phyloP scores from a whole-genome alignment of 1,140 invertebrate genomes.

The Whitmania pigra region DNA sequence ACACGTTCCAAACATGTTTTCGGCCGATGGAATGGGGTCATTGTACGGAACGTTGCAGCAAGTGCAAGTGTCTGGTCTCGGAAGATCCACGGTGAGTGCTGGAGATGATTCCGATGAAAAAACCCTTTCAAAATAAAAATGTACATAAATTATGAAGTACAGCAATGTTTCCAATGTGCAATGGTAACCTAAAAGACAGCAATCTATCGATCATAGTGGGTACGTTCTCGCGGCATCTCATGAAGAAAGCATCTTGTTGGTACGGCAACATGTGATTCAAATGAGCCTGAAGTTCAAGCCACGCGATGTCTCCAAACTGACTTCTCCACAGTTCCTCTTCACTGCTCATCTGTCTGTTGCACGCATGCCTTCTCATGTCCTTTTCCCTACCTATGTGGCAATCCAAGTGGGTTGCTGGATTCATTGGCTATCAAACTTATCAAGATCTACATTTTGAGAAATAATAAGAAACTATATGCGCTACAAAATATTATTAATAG shows the following conservation, averaged over 20 bases:
- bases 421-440: too few species aligned
- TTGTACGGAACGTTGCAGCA: constrained; percentile 29
- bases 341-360: constrained; percentile 53
- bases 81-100: constrained; percentile 1
- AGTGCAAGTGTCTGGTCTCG: constrained; percentile 9
- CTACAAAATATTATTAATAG: too few species aligned
- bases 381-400: constrained; percentile 27
- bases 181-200: too few species aligned
- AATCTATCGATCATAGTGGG: neutral
- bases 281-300: constrained; percentile 71
- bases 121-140: neutral
- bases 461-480: too few species aligned
- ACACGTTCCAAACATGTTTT: constrained; percentile 20
- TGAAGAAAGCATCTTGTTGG: neutral
- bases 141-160: too few species aligned
- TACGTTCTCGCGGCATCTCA: neutral
- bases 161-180: too few species aligned
- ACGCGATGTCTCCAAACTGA: constrained; percentile 72
- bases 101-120: constrained; percentile 15
- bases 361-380: constrained; percentile 29
- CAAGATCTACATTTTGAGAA: too few species aligned
- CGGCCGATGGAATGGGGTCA: constrained; percentile 29
- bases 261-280: neutral
- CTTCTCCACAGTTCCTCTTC: constrained; percentile 75
- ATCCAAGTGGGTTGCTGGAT: too few species aligned